Percentiles rank a stretch among this genome's conserved stretches.
Evolutionary conservation across 2,113 vertebrate genomes (phyloP).

Genomic region (Vulpes vulpes): DNA sequence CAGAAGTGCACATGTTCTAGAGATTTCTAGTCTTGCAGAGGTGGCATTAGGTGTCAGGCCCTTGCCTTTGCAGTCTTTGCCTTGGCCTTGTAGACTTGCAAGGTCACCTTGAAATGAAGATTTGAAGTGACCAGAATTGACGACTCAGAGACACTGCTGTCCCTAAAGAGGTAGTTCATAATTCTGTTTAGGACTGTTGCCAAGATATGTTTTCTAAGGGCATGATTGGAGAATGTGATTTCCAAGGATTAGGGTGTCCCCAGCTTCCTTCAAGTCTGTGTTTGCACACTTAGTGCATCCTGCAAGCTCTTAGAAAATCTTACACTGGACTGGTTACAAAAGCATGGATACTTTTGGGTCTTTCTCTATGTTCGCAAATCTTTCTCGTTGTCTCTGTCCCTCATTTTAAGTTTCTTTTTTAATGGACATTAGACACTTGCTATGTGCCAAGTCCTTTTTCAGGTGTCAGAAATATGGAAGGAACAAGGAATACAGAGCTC

Average conservation of each 20-base stretch:
- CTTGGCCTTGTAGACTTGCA: neutral
- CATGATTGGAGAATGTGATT: constrained; percentile 61
- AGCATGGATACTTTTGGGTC: neutral
- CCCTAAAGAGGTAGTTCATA: neutral
- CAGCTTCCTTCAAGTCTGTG: neutral
- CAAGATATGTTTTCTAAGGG: constrained; percentile 58
- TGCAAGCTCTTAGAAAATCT: neutral
- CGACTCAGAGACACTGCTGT: neutral
- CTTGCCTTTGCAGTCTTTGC: neutral
- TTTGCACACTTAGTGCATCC: neutral
- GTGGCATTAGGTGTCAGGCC: neutral
- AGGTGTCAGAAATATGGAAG: neutral
- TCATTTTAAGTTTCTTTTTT: neutral
- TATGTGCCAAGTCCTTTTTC: neutral
- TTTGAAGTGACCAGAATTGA: neutral
- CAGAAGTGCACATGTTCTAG: neutral
- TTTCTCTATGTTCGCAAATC: neutral
- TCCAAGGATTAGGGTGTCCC: constrained; percentile 55
- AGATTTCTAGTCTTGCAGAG: neutral
- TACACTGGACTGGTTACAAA: neutral
- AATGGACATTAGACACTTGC: neutral
- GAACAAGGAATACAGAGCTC: neutral
- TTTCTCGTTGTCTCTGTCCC: neutral
- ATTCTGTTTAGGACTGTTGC: constrained; percentile 12
- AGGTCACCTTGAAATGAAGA: neutral